Percentiles rank a stretch among this genome's conserved stretches.
phyloP scores from a whole-genome alignment of 2,888 invertebrate genomes.

The Drosophila infuscata region DNA sequence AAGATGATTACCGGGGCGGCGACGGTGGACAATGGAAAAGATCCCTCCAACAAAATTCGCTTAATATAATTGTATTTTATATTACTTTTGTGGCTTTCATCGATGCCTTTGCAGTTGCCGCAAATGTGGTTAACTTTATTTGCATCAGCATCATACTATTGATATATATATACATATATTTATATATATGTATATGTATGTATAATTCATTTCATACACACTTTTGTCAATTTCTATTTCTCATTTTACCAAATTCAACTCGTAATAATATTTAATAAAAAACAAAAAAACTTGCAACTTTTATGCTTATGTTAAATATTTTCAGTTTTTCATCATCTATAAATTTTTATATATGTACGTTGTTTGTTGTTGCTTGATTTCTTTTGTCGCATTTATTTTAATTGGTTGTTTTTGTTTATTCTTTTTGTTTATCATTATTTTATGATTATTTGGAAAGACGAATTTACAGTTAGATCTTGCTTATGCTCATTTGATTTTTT shows the following conservation, averaged over 20 bases:
- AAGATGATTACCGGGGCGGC: conserved; percentile 88
- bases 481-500: conserved; percentile 43
- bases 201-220: conserved; percentile 24
- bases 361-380: conserved; percentile 30
- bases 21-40: conserved; percentile 84
- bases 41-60: conserved; percentile 71
- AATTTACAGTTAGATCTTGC: conserved; percentile 72
- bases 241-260: conserved; percentile 50
- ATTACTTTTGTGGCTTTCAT: background rate
- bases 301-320: conserved; percentile 37
- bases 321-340: conserved; percentile 37
- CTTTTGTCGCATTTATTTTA: conserved; percentile 54
- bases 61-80: background rate
- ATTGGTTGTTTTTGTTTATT: conserved; percentile 31
- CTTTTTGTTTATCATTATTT: conserved; percentile 40
- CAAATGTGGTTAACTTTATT: background rate
- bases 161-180: conserved; percentile 20
- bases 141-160: background rate
- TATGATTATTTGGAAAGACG: conserved; percentile 75
- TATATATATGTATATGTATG: conserved; percentile 18
- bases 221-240: conserved; percentile 32
- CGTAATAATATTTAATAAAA: conserved; percentile 19
- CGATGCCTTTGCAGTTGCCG: background rate
- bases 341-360: conserved; percentile 11
- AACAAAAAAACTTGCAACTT: conserved; percentile 23